phyloP scores from a whole-genome alignment of 2,888 invertebrate species.

The Trachelus troglodyta region DNA sequence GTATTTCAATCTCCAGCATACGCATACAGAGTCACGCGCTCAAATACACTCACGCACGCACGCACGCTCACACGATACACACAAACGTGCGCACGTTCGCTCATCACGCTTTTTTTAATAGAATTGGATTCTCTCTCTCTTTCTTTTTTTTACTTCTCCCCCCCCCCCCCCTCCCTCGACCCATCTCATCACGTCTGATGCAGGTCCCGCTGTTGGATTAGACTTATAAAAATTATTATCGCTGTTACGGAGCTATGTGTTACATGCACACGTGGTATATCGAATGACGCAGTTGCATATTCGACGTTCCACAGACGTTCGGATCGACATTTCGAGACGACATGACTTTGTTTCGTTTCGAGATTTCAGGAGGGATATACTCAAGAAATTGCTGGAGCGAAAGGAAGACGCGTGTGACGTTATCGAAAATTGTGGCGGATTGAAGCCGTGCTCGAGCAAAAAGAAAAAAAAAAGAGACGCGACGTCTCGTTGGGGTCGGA shows the following conservation, averaged over 20 bases:
- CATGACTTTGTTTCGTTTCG: no score
- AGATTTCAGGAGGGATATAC: no score
- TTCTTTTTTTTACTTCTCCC: constrained; percentile 2
- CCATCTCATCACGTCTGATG: constrained; percentile 13
- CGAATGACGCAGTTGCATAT: constrained; percentile 2
- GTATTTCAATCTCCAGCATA: neutral
- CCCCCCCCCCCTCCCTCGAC: constrained; percentile 18
- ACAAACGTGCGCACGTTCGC: neutral
- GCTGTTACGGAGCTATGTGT: constrained; percentile 33
- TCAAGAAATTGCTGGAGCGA: no score
- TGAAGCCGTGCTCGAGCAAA: no score
- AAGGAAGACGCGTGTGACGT: no score
- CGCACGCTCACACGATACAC: neutral
- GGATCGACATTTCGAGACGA: constrained; percentile 1
- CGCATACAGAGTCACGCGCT: neutral
- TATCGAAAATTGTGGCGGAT: no score
- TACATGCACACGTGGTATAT: constrained; percentile 13
- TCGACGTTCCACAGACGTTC: constrained; percentile 13
- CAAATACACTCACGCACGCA: neutral
- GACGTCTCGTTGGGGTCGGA: no score
- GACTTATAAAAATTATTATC: constrained; percentile 39
- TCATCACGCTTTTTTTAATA: neutral
- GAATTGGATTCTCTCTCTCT: constrained; percentile 17
- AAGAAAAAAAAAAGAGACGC: no score
- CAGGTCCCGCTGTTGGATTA: constrained; percentile 7